Percentiles rank a stretch among this genome's conserved stretches.
These are phyloP conservation scores for Pelochelys cantorii DNA, from an alignment of 2,797 vertebrate genomes.

Conservation along the genomic window DNA sequence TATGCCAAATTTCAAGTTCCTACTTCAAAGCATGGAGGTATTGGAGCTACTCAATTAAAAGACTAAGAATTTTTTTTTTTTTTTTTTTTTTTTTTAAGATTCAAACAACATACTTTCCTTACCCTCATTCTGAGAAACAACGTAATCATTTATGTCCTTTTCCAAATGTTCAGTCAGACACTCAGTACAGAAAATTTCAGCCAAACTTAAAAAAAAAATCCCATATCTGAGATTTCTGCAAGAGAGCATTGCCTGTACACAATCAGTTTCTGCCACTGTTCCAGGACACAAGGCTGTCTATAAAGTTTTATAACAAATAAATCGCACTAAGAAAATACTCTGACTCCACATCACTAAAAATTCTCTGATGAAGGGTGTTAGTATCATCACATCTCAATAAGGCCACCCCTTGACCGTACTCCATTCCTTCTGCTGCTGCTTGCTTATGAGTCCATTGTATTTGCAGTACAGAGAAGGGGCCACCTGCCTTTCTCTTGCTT, in stretches of 20 bases:
- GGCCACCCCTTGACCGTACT: too few relatives aligned
- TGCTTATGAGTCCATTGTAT: too few relatives aligned
- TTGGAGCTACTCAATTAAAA: neutral
- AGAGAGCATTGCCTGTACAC: neutral
- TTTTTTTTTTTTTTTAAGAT: neutral
- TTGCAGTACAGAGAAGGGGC: too few relatives aligned
- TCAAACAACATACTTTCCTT: neutral
- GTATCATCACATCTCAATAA: too few relatives aligned
- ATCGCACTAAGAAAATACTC: neutral
- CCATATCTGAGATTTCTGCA: constrained; percentile 25
- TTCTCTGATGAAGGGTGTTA: too few relatives aligned
- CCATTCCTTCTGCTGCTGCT: too few relatives aligned
- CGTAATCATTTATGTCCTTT: neutral
- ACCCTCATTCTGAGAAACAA: neutral
- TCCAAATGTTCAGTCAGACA: constrained; percentile 36
- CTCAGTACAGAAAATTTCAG: neutral
- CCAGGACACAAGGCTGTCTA: neutral
- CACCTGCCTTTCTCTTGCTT: too few relatives aligned
- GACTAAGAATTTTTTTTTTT: neutral
- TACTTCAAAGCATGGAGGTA: neutral
- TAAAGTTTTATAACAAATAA: neutral
- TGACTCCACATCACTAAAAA: neutral
- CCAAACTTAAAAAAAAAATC: neutral
- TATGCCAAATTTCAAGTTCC: neutral
- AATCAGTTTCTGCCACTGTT: constrained; percentile 23